Conservation (phyloP, 1,140 invertebrate genomes). For the Lerema accius region DNA sequence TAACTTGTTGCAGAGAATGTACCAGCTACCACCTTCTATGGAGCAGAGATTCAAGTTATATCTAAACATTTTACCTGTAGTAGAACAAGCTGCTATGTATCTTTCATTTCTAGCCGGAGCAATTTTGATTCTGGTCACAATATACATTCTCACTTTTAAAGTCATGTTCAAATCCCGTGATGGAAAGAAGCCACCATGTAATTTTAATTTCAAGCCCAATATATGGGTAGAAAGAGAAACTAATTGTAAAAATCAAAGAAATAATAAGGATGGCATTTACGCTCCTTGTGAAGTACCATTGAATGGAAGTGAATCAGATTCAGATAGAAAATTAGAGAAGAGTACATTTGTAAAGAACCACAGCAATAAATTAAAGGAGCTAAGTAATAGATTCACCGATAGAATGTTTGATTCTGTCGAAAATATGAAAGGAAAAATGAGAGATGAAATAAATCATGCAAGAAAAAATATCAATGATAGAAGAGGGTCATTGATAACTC, state of each 20-base stretch:
- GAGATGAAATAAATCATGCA: slow-evolving; percentile 48
- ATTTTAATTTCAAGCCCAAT: slow-evolving; percentile 49
- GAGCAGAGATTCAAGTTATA: slow-evolving; percentile 88
- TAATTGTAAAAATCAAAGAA: slow-evolving; percentile 31
- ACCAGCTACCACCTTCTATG: slow-evolving; percentile 84
- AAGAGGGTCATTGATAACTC: slow-evolving; percentile 52
- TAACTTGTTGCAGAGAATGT: slow-evolving; percentile 87
- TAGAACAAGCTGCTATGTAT: slow-evolving; percentile 84
- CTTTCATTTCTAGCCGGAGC: slow-evolving; percentile 81
- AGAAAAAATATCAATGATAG: slow-evolving; percentile 55
- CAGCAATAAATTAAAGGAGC: slow-evolving; percentile 63
- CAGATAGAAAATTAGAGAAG: slow-evolving; percentile 44
- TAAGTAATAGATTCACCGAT: slow-evolving; percentile 61
- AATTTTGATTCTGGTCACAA: slow-evolving; percentile 49
- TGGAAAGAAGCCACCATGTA: slow-evolving; percentile 41
- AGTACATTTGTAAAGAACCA: slow-evolving; percentile 57
- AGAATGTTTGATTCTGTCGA: slow-evolving; percentile 62
- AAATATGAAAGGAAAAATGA: slow-evolving; percentile 58
- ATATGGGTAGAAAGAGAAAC: slow-evolving; percentile 55
- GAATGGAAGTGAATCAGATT: slow-evolving; percentile 54
- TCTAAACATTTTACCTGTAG: slow-evolving; percentile 85
- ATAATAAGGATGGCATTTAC: slow-evolving; percentile 55
- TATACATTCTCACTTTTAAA: slow-evolving; percentile 69
- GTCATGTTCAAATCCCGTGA: slow-evolving; percentile 66
- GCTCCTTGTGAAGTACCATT: slow-evolving; percentile 71